Base-by-base conservation (phyloP, 1,140 invertebrate species). In the Copidosoma floridanum region DNA sequence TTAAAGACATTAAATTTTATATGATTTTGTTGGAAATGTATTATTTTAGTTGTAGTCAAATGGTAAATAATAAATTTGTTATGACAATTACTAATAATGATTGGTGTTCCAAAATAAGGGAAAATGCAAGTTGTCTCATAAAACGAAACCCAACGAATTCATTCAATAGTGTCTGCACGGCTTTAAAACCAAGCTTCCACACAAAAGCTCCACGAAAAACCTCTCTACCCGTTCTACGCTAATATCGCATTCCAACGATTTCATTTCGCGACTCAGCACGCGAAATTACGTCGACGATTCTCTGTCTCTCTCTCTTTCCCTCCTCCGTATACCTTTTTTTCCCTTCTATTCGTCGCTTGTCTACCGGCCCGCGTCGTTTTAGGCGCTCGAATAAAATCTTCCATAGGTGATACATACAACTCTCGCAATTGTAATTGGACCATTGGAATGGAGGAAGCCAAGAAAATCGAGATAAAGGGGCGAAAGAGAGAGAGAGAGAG, bases 231-330 rank as follows among this genome's bases (percentile, higher is more conserved):
- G n/a, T n/a, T n/a, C n/a, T n/a, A n/a, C n/a, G n/a, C n/a, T n/a
- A n/a, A n/a, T n/a, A n/a, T n/a, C n/a, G n/a, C n/a, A 60, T 60
- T 60, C 50, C 51, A 48, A 53, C 58, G 58, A 48, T 60, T 53
- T 54, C 58, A 60, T 60, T 60, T 60, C 2, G 24, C 51, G 43
- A 21, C 50, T 18, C 20, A n/a, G 50, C 32, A 29, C 20, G n/a
- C n/a, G n/a, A 38, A 53, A 24, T 52, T 51, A 51, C 57, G 18
- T 16, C 5, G 21, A 21, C 29, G 43, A 47, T 48, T 27, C 20
- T n/a, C 6, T 16, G 29, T 37, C 26, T 48, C 38, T 57, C 53
- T 46, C 23, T 44, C 12, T 44, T 29, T 18, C 23, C 7, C 20
- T 46, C 48, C 5, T 3, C 14, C 14, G 12, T 26, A 2, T 14